Evolutionary conservation across 1,140 invertebrate genomes (phyloP).

Genomic region (Megathymus violae): DNA sequence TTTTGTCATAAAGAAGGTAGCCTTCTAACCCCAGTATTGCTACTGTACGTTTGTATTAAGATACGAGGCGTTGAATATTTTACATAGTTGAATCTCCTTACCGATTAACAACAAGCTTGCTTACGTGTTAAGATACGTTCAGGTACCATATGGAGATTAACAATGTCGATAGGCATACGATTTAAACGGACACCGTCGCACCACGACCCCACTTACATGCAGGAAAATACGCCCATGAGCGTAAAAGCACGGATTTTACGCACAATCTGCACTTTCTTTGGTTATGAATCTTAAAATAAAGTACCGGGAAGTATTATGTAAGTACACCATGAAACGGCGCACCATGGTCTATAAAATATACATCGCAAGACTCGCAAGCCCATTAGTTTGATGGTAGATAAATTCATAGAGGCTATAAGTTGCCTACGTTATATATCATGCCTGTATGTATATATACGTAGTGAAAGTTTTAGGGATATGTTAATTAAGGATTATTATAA

Average conservation of each 20-base stretch:
- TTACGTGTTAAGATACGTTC: slow-evolving; percentile 14
- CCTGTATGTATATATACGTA: background rate
- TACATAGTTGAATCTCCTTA: background rate
- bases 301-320: slow-evolving; percentile 20
- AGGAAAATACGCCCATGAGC: slow-evolving; percentile 15
- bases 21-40: no score
- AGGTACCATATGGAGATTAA: slow-evolving; percentile 10
- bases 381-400: slow-evolving; percentile 16
- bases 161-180: slow-evolving; percentile 18
- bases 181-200: slow-evolving; percentile 26
- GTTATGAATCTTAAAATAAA: slow-evolving; percentile 2
- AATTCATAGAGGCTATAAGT: slow-evolving; percentile 6
- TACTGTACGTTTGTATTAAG: no score
- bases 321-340: slow-evolving; percentile 13
- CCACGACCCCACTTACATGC: slow-evolving; percentile 22
- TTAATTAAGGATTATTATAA: background rate
- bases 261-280: slow-evolving; percentile 5
- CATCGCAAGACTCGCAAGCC: slow-evolving; percentile 14
- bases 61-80: no score
- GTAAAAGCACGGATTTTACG: background rate
- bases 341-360: slow-evolving; percentile 21
- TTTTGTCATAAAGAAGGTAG: no score
- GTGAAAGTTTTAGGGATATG: background rate
- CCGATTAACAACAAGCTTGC: background rate
- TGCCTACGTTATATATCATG: background rate